phyloP scores from a whole-genome alignment of 2,797 vertebrate species.

The Anguilla pacifica region DNA sequence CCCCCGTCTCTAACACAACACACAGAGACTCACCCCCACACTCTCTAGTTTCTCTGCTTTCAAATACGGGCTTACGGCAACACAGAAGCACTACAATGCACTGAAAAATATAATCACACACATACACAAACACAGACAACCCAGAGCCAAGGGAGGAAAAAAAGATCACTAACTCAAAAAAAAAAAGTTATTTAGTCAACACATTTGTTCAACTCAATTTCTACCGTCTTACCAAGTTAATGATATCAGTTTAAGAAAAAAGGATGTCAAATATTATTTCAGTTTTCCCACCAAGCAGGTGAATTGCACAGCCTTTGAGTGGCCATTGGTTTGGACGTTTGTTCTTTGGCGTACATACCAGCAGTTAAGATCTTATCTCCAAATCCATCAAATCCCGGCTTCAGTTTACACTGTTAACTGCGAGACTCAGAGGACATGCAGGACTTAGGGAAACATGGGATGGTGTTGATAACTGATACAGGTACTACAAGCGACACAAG shows the following conservation, averaged over 20 bases:
- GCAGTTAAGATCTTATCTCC: slow-evolving; percentile 23
- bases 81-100: not conserved
- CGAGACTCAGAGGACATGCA: not conserved
- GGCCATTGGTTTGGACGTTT: not conserved
- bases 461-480: slow-evolving; percentile 12
- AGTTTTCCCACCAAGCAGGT: not conserved
- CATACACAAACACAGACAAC: not conserved
- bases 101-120: not conserved
- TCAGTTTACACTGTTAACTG: slow-evolving; percentile 30
- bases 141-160: not conserved
- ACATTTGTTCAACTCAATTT: not conserved
- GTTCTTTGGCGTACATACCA: not conserved
- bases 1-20: not conserved
- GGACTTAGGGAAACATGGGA: not conserved
- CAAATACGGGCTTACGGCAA: not conserved
- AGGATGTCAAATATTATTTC: not conserved
- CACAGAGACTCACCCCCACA: not conserved
- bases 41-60: not conserved
- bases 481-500: slow-evolving; percentile 6
- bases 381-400: slow-evolving; percentile 6
- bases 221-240: not conserved
- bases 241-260: not conserved
- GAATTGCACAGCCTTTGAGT: not conserved
- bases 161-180: not conserved
- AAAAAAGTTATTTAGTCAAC: not conserved